These are phyloP conservation scores for Argopecten irradians DNA, from an alignment of 1,140 invertebrate genomes.

Conservation along the genomic window DNA sequence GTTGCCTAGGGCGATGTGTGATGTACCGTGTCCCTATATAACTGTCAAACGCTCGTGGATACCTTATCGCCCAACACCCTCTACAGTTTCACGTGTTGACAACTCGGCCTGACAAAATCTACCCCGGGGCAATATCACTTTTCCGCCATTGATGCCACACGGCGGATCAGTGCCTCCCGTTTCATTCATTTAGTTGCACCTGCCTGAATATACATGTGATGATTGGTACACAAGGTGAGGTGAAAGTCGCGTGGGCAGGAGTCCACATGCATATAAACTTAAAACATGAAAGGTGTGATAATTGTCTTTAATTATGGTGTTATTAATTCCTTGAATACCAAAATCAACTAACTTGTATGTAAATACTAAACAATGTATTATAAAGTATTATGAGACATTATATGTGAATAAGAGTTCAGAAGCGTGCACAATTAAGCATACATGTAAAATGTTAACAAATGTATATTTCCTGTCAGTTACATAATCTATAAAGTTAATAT, in stretches of 20 bases:
- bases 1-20: not conserved
- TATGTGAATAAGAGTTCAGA: too few species aligned
- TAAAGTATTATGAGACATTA: too few species aligned
- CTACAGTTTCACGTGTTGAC: conserved; percentile 20
- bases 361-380: too few species aligned
- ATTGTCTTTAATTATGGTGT: not conserved
- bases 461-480: too few species aligned
- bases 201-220: not conserved
- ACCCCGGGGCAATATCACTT: conserved; percentile 1
- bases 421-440: too few species aligned
- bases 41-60: conserved; percentile 6
- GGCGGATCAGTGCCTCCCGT: not conserved
- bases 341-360: too few species aligned
- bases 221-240: not conserved
- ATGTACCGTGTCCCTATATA: not conserved
- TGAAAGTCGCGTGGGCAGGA: not conserved
- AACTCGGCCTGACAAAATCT: not conserved
- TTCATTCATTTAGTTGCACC: conserved; percentile 8
- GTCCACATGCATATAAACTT: not conserved
- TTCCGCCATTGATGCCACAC: not conserved
- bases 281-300: not conserved
- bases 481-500: too few species aligned
- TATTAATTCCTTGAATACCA: too few species aligned
- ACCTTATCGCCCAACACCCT: not conserved
- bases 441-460: too few species aligned